Conservation (phyloP, 2,797 vertebrate species). For the Acropternis orthonyx region DNA sequence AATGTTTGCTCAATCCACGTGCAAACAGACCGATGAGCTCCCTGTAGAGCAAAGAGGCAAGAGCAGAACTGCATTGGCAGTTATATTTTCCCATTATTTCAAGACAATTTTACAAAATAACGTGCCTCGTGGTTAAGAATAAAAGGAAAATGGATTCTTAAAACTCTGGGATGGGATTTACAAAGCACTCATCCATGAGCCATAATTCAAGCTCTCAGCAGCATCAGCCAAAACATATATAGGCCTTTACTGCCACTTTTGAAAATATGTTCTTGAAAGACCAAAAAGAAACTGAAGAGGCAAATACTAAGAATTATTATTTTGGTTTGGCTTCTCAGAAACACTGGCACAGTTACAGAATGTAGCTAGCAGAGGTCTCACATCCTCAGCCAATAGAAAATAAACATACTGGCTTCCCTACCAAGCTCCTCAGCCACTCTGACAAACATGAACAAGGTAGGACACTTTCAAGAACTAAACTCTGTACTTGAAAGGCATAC, state of each 20-base stretch:
- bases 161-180: neutral
- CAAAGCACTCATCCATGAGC: neutral
- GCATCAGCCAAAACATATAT: neutral
- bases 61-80: neutral
- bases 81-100: neutral
- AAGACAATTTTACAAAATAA: neutral
- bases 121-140: neutral
- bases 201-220: neutral
- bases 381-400: neutral
- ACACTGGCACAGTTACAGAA: neutral
- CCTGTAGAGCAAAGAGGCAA: neutral
- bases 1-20: neutral
- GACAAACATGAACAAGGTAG: neutral
- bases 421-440: neutral
- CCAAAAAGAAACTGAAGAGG: neutral
- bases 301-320: neutral
- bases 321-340: slow-evolving; percentile 30
- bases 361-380: neutral
- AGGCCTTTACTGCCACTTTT: neutral
- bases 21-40: neutral
- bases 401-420: neutral
- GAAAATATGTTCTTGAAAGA: neutral
- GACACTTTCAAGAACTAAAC: neutral
- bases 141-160: neutral
- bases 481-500: neutral